phyloP scores from a whole-genome alignment of 23 tunicate genomes.

The Trididemnum miniatum region DNA sequence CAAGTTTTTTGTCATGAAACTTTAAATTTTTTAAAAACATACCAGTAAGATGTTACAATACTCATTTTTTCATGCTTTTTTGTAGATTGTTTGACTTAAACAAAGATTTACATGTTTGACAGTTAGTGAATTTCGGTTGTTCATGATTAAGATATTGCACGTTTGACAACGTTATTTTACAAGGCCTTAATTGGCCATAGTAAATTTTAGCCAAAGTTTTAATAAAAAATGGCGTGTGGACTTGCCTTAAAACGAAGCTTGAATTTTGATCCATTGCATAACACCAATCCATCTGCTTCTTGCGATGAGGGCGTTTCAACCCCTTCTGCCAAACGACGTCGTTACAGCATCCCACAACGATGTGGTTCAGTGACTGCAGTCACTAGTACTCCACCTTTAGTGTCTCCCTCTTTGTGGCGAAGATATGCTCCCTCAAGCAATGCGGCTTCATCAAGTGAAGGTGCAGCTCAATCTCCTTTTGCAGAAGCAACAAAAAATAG shows the following conservation, averaged over 20 bases:
- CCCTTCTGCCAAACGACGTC: constrained; percentile 46
- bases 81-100: too few relatives aligned
- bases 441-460: not conserved
- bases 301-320: constrained; percentile 14
- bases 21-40: too few relatives aligned
- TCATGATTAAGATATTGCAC: too few relatives aligned
- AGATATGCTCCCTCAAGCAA: constrained; percentile 28
- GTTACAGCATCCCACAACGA: constrained; percentile 35
- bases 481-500: constrained; percentile 1
- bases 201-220: too few relatives aligned
- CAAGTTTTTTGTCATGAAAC: too few relatives aligned
- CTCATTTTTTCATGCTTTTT: too few relatives aligned
- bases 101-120: too few relatives aligned
- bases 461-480: constrained; percentile 40
- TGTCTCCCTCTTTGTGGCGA: constrained; percentile 31
- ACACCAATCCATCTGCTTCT: constrained; percentile 17
- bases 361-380: constrained; percentile 47
- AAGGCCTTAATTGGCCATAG: too few relatives aligned
- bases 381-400: constrained; percentile 26
- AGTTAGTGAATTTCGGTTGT: too few relatives aligned
- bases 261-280: constrained; percentile 69
- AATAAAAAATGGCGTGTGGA: constrained; percentile 75
- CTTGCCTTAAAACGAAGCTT: constrained; percentile 63
- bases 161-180: too few relatives aligned
- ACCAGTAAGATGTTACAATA: too few relatives aligned